Base-by-base conservation (phyloP, 2,797 vertebrate species). In the Orientallactaga sibirica region DNA sequence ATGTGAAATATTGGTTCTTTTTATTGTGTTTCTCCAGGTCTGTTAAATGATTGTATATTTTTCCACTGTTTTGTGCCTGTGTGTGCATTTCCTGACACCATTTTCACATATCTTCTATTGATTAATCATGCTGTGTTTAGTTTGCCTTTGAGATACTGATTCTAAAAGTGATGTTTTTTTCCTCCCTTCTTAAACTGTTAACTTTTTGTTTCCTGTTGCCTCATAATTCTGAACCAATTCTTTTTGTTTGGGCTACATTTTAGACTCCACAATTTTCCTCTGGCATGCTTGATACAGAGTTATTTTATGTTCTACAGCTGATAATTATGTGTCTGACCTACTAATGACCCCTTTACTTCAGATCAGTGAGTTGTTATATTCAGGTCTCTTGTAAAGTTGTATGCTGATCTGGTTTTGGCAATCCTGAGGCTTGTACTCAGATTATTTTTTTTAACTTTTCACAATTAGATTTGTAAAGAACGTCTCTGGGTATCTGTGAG, bases 1-100 rank as follows among this genome's bases (percentile, higher is more conserved):
- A 58, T 89, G 9, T 87, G 89, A 84, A 55, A 70, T 88, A 83
- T 61, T 94, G 81, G 37, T 68, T 93, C 41, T 58, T 82, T 91
- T 95, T 88, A n/a, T 93, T 86, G 33, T 74, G 27, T 2, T 86
- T 84, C 37, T 86, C 64, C 52, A 27, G 62, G 48, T 75, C 73
- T 91, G 27, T 68, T 79, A 77, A n/a, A 55, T 55, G 52, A 16
- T 76, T 90, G 70, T 76, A 15, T 79, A 33, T 48, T 84, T 58
- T 93, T 87, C 5, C 25, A 41, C 66, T 48, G 48, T 92, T 90
- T 85, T 37, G 48, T 62, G 2, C 62, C 16, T 67, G 27, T 78
- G 43, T 92, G 78, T 91, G 27, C 12, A 41, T 75, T 78, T 83
- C 78, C 61, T 93, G 71, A 33, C 15, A 68, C 29, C 29, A 41